Percentiles rank a stretch among this genome's conserved stretches.
Evolutionary conservation across 2,113 vertebrate species (phyloP).

Genomic region (Triplophysa siluroides): DNA sequence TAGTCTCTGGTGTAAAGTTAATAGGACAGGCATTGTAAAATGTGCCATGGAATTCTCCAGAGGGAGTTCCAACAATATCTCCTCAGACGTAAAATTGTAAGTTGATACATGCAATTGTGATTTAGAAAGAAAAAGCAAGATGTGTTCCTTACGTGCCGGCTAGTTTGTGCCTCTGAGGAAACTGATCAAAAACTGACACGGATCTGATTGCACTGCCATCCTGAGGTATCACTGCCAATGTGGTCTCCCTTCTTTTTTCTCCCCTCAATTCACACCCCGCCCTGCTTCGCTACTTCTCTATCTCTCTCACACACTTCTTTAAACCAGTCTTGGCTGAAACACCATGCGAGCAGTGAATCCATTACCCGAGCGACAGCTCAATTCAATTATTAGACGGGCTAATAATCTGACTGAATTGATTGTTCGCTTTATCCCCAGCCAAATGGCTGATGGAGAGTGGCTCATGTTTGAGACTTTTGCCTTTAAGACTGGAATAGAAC

Average conservation of each 20-base stretch:
- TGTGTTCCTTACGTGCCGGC: slow-evolving; percentile 30
- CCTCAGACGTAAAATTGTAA: slow-evolving; percentile 23
- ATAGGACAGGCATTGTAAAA: slow-evolving; percentile 13
- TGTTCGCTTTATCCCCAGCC: slow-evolving; percentile 64
- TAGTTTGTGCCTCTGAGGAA: slow-evolving; percentile 46
- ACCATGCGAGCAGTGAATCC: slow-evolving; percentile 53
- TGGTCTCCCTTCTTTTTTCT: slow-evolving; percentile 11
- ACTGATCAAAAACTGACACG: slow-evolving; percentile 46
- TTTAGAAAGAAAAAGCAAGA: slow-evolving; percentile 27
- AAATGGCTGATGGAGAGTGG: slow-evolving; percentile 33
- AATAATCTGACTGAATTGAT: slow-evolving; percentile 71
- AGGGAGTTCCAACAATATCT: slow-evolving; percentile 9
- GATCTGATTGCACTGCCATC: slow-evolving; percentile 47
- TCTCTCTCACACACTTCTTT: slow-evolving; percentile 32
- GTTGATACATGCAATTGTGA: slow-evolving; percentile 26
- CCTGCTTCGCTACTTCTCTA: slow-evolving; percentile 3
- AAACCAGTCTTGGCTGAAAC: slow-evolving; percentile 45
- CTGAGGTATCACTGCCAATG: slow-evolving; percentile 35
- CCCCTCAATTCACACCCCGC: slow-evolving; percentile 1
- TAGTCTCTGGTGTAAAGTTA: slow-evolving; percentile 13
- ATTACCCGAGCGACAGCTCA: slow-evolving; percentile 64
- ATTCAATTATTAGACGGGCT: slow-evolving; percentile 71
- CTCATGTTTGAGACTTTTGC: slow-evolving; percentile 9
- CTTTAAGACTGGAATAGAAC: background rate
- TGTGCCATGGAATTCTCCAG: slow-evolving; percentile 1